Percentiles rank a stretch among this genome's conserved stretches.
Evolutionary conservation across 2,797 vertebrate species (phyloP).

Genomic region (Sebastes alutus): DNA sequence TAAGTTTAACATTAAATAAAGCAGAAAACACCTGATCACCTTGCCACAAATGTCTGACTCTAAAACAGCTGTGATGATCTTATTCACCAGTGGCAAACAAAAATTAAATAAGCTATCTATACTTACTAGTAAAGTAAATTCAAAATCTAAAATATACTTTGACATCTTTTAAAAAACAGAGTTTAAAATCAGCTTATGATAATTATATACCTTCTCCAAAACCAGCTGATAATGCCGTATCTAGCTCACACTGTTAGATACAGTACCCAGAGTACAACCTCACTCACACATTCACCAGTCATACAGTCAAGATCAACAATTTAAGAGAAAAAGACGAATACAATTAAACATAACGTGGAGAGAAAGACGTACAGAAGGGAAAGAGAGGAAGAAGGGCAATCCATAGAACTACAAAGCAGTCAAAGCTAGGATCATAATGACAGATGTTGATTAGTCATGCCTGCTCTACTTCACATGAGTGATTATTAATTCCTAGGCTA

Average conservation of each 20-base stretch:
- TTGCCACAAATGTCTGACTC: neutral
- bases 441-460: constrained; percentile 82
- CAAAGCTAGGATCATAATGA: constrained; percentile 69
- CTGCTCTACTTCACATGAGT: constrained; percentile 77
- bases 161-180: constrained; percentile 18
- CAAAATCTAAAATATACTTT: constrained; percentile 23
- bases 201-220: constrained; percentile 6
- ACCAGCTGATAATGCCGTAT: constrained; percentile 14
- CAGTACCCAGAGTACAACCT: neutral
- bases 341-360: constrained; percentile 8
- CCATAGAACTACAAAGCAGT: constrained; percentile 68
- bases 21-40: constrained; percentile 12
- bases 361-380: constrained; percentile 29
- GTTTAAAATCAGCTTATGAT: constrained; percentile 10
- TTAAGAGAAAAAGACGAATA: constrained; percentile 4
- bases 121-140: constrained; percentile 1
- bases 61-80: constrained; percentile 1
- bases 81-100: constrained; percentile 24
- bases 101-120: constrained; percentile 2
- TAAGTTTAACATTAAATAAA: constrained; percentile 37
- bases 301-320: constrained; percentile 33
- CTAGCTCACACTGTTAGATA: constrained; percentile 25
- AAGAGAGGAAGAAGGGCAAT: constrained; percentile 50
- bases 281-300: constrained; percentile 35
- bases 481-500: constrained; percentile 81